phyloP scores from a whole-genome alignment of 2,113 vertebrate species.

The Notothenia coriiceps region DNA sequence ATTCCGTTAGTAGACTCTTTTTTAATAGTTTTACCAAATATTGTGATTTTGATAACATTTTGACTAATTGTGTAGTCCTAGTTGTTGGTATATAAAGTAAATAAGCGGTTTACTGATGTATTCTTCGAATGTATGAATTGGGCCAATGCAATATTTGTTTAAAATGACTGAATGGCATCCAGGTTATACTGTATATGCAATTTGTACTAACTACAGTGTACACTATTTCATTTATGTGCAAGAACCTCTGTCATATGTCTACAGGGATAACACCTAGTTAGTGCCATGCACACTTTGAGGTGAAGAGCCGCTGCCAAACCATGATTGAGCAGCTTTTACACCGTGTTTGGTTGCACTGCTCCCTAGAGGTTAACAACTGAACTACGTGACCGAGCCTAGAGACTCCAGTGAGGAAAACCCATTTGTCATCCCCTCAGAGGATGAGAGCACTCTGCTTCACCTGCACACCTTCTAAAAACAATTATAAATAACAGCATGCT shows the following conservation, averaged over 20 bases:
- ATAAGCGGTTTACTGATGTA: no score
- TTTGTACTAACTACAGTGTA: background rate
- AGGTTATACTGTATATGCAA: background rate
- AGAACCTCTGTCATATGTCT: background rate
- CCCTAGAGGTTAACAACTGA: constrained; percentile 53
- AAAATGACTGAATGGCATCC: background rate
- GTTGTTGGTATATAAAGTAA: background rate
- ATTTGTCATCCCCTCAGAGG: constrained; percentile 51
- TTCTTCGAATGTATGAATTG: no score
- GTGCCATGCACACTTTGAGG: background rate
- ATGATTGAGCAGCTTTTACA: background rate
- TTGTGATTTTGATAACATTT: no score
- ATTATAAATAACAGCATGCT: constrained; percentile 59
- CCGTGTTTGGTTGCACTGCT: constrained; percentile 49
- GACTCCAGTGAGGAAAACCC: constrained; percentile 6
- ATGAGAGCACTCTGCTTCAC: constrained; percentile 41
- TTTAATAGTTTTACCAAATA: no score
- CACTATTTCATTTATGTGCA: background rate
- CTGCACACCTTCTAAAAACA: constrained; percentile 53
- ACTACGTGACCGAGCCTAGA: constrained; percentile 3
- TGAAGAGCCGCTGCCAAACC: background rate
- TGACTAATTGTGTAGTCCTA: background rate
- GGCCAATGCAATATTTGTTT: background rate
- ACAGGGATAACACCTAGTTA: background rate
- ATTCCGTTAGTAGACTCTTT: no score